Evolutionary conservation across 2,888 invertebrate species (phyloP).

Genomic region (Drosophila kuntzei): DNA sequence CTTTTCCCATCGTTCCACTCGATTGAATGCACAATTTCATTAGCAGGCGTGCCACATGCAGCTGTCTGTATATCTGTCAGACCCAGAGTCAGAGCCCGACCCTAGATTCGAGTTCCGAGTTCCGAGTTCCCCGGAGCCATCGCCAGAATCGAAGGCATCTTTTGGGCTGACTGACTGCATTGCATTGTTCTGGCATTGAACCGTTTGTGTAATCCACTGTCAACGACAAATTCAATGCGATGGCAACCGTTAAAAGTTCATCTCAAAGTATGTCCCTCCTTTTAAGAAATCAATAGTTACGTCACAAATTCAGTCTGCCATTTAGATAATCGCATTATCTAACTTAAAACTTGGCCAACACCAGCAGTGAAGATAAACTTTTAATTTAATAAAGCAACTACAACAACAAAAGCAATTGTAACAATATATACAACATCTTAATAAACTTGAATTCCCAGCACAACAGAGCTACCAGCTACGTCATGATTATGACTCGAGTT

Average conservation of each 20-base stretch:
- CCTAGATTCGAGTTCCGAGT: background rate
- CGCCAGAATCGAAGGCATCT: conserved; percentile 27
- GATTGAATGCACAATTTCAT: conserved; percentile 85
- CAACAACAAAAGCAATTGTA: conserved; percentile 28
- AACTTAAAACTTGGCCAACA: conserved; percentile 44
- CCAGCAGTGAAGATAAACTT: conserved; percentile 49
- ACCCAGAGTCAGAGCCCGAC: background rate
- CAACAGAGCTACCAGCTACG: conserved; percentile 29
- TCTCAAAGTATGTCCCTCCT: conserved; percentile 4
- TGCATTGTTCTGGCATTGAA: conserved; percentile 53
- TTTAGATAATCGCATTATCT: conserved; percentile 60
- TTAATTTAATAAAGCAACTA: conserved; percentile 67
- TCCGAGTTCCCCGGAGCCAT: conserved; percentile 1
- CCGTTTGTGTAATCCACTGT: conserved; percentile 51
- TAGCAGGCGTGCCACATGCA: conserved; percentile 82
- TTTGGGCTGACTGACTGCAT: conserved; percentile 35
- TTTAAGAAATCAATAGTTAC: conserved; percentile 47
- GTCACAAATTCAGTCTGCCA: conserved; percentile 30
- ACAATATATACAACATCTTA: conserved; percentile 42
- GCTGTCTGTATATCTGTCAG: conserved; percentile 45
- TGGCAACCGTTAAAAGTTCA: conserved; percentile 33
- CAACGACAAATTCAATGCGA: conserved; percentile 41
- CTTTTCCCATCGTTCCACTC: conserved; percentile 84
- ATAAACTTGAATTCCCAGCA: conserved; percentile 60
- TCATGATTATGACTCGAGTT: conserved; percentile 34